Percentiles rank a stretch among this genome's conserved stretches.
Conservation (phyloP, 2,888 invertebrate species). For the Pheosia gnoma region DNA sequence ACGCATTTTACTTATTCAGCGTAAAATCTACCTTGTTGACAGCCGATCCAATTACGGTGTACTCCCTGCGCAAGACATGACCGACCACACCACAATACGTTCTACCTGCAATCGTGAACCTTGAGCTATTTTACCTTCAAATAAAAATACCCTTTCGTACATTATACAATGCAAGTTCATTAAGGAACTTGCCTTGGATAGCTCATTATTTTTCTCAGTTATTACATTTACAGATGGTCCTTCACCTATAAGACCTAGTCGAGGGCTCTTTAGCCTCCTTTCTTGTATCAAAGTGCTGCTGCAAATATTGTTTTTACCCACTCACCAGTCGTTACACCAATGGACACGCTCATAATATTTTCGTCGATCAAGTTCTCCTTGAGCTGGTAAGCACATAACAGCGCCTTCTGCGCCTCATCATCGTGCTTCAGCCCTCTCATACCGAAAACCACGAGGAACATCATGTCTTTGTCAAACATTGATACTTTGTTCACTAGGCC, state of each 20-base stretch:
- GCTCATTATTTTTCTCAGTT: too few relatives aligned
- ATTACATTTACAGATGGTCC: too few relatives aligned
- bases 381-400: slow-evolving; percentile 85
- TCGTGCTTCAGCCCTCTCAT: slow-evolving; percentile 89
- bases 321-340: slow-evolving; percentile 87
- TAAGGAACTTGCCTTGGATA: too few relatives aligned
- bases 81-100: slow-evolving; percentile 91
- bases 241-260: too few relatives aligned
- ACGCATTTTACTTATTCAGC: not conserved
- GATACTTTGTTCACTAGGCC: slow-evolving; percentile 88
- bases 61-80: slow-evolving; percentile 87
- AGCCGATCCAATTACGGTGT: slow-evolving; percentile 88
- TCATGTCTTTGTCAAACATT: slow-evolving; percentile 89
- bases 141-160: too few relatives aligned
- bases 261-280: too few relatives aligned
- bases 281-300: not conserved
- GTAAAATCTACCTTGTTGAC: slow-evolving; percentile 84
- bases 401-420: slow-evolving; percentile 86
- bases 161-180: too few relatives aligned
- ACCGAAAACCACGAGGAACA: slow-evolving; percentile 89
- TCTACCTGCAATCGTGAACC: slow-evolving; percentile 71
- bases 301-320: not conserved
- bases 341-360: slow-evolving; percentile 81
- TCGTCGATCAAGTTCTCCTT: slow-evolving; percentile 72
- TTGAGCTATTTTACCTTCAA: too few relatives aligned